Percentiles rank a stretch among this genome's conserved stretches.
These are phyloP conservation scores for Thaleichthys pacificus DNA, from an alignment of 2,797 vertebrate genomes.

Conservation along the genomic window DNA sequence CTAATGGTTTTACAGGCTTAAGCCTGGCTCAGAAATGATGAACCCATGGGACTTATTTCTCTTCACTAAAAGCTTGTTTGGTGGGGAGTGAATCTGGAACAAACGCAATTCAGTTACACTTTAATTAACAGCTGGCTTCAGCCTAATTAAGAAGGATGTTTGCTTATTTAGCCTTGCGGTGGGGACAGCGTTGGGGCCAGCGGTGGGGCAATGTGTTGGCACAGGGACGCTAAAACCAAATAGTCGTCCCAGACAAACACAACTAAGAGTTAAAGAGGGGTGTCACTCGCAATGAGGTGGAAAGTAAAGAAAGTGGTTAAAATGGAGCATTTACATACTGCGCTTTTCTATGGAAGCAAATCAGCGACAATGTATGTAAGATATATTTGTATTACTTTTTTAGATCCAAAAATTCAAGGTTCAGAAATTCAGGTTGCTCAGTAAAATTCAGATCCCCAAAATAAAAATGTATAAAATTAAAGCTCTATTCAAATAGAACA, in stretches of 20 bases:
- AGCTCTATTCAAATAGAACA: too few relatives aligned
- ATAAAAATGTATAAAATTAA: too few relatives aligned
- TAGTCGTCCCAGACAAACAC: slow-evolving; percentile 36
- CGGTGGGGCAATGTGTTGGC: slow-evolving; percentile 16
- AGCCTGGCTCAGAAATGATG: slow-evolving; percentile 25
- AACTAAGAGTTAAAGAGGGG: slow-evolving; percentile 6
- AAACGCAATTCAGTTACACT: slow-evolving; percentile 37
- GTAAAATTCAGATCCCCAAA: too few relatives aligned
- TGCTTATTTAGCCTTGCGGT: slow-evolving; percentile 15
- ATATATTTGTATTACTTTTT: too few relatives aligned
- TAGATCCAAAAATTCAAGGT: too few relatives aligned
- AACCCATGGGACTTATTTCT: slow-evolving; percentile 29
- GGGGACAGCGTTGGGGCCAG: neutral
- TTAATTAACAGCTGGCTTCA: slow-evolving; percentile 54
- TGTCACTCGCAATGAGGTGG: neutral
- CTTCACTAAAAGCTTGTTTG: slow-evolving; percentile 15
- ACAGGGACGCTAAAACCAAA: slow-evolving; percentile 32
- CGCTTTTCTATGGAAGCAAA: too few relatives aligned
- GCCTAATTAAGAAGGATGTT: slow-evolving; percentile 47
- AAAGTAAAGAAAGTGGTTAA: slow-evolving; percentile 13
- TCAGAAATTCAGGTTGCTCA: too few relatives aligned
- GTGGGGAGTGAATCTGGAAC: slow-evolving; percentile 43
- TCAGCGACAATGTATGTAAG: too few relatives aligned
- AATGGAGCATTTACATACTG: too few relatives aligned
- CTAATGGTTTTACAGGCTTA: slow-evolving; percentile 26